These are phyloP conservation scores for Pterocles burchelli DNA, from an alignment of 2,113 vertebrate species.

Conservation along the genomic window DNA sequence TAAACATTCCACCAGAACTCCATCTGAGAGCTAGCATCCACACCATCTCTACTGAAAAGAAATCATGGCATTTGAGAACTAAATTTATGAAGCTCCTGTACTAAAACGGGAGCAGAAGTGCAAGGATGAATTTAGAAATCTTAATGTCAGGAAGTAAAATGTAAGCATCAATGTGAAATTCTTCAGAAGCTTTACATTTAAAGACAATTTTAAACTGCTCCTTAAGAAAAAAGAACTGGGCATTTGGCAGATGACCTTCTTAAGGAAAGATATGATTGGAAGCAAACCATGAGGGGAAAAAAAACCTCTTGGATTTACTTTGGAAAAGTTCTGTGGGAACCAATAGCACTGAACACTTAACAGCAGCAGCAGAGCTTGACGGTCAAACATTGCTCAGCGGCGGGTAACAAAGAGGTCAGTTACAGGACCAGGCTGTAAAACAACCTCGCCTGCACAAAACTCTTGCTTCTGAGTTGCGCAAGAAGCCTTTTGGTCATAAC, in stretches of 20 bases:
- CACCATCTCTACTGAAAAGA: not conserved
- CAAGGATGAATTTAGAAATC: not conserved
- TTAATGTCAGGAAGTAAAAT: not conserved
- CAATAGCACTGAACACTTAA: not conserved
- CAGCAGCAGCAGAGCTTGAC: not conserved
- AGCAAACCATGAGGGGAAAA: accelerated
- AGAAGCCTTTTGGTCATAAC: not conserved
- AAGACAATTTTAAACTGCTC: not conserved
- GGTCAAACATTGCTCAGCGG: not conserved
- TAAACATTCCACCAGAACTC: not conserved
- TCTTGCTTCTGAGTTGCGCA: not conserved
- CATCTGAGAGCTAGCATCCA: not conserved
- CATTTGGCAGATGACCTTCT: not conserved
- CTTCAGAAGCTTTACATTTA: not conserved
- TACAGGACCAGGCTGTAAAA: not conserved
- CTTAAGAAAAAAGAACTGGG: not conserved
- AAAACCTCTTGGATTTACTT: not conserved
- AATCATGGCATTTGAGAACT: not conserved
- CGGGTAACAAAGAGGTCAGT: not conserved
- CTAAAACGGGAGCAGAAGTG: not conserved
- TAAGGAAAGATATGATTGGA: not conserved
- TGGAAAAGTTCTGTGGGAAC: not conserved
- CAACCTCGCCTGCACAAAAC: accelerated
- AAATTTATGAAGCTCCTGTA: not conserved
- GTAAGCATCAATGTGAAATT: not conserved